A percentile compares a stretch with the other conserved stretches of the same genome.
Conservation (phyloP, 2,888 invertebrate genomes). For the Agrochola litura region DNA sequence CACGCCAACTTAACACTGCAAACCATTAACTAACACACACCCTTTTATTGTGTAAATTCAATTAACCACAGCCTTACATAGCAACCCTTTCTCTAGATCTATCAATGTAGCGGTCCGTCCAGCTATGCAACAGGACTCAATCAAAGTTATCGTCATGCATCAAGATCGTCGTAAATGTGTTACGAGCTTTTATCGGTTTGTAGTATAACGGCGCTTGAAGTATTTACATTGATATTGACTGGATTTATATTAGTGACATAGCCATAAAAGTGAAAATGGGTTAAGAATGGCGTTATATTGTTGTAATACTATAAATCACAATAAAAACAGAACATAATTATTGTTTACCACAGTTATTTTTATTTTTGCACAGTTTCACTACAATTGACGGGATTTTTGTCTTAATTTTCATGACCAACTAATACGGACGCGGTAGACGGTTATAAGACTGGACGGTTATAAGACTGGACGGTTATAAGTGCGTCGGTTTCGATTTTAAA, state of each 20-base stretch:
- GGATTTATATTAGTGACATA: conserved; percentile 36
- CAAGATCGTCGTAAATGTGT: conserved; percentile 73
- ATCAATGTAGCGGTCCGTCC: conserved; percentile 73
- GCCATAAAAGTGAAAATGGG: conserved; percentile 13
- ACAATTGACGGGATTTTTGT: too few species aligned
- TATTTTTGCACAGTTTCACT: too few species aligned
- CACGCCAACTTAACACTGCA: neutral
- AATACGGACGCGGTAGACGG: too few species aligned
- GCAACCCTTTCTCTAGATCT: conserved; percentile 69
- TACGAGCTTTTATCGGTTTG: conserved; percentile 71
- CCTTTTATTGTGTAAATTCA: conserved; percentile 55
- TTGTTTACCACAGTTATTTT: too few species aligned
- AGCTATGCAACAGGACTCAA: conserved; percentile 69
- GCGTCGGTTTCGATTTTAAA: neutral
- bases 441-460: too few species aligned
- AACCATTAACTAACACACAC: conserved; percentile 22
- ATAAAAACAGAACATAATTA: too few species aligned
- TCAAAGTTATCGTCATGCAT: conserved; percentile 73
- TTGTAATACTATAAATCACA: neutral
- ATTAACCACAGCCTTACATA: conserved; percentile 62
- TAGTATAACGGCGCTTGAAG: conserved; percentile 55
- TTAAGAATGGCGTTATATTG: neutral
- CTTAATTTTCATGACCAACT: too few species aligned
- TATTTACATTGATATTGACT: conserved; percentile 59
- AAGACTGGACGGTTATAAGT: neutral